phyloP scores from a whole-genome alignment of 53 echinoderm and acorn worm genomes.

The Glandiceps talaboti region DNA sequence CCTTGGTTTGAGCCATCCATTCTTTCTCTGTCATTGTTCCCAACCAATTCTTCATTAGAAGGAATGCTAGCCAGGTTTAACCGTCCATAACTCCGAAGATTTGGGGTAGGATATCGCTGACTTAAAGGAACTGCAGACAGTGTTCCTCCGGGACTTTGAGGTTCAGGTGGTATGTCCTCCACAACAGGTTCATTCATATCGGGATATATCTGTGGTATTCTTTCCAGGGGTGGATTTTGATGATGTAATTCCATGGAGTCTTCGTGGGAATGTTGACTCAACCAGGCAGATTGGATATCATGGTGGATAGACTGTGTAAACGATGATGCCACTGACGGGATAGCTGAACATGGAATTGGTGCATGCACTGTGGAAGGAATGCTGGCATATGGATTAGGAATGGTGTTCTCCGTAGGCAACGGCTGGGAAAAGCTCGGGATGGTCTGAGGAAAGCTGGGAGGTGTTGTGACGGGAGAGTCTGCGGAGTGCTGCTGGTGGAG shows the following conservation, averaged over 20 bases:
- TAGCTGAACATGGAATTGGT: background rate
- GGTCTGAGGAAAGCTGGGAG: background rate
- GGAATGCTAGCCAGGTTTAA: background rate
- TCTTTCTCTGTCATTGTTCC: background rate
- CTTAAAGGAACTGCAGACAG: conserved; percentile 30
- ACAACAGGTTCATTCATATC: background rate
- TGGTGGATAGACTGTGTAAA: background rate
- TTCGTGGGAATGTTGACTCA: background rate
- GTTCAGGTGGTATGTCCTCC: background rate
- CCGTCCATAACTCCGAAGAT: conserved; percentile 4
- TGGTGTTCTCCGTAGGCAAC: background rate
- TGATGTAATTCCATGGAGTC: background rate
- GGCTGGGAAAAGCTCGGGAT: background rate
- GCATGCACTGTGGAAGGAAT: background rate
- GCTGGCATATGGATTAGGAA: background rate
- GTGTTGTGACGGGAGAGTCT: background rate
- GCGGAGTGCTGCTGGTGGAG: background rate
- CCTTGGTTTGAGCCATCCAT: background rate
- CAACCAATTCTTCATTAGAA: background rate
- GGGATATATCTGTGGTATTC: background rate
- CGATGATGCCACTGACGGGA: background rate
- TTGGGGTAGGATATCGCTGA: conserved; percentile 38
- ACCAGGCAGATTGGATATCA: background rate
- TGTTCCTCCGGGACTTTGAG: background rate
- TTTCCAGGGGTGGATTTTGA: background rate